Evolutionary conservation across 2,797 vertebrate genomes (phyloP).

Genomic region (Lithobates pipiens): DNA sequence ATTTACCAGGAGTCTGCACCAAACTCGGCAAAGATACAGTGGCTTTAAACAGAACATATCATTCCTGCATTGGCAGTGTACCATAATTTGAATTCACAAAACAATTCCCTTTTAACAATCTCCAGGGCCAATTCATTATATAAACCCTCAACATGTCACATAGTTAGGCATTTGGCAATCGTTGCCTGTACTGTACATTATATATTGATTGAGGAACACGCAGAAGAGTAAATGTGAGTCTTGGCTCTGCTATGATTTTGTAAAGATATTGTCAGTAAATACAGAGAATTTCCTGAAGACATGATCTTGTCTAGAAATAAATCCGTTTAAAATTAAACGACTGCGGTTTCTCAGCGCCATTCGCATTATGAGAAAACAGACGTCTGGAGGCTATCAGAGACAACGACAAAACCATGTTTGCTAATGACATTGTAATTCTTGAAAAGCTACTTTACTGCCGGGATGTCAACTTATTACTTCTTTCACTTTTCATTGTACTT

Average conservation of each 20-base stretch:
- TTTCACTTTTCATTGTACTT: neutral
- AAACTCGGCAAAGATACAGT: neutral
- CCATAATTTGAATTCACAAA: neutral
- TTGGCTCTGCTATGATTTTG: neutral
- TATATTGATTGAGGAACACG: neutral
- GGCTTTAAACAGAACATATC: neutral
- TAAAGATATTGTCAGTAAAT: neutral
- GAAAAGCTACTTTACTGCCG: neutral
- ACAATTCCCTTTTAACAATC: neutral
- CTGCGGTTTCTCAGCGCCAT: slow-evolving; percentile 4
- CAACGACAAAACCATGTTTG: neutral
- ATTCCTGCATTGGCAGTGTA: neutral
- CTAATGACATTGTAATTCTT: slow-evolving; percentile 8
- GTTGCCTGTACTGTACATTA: neutral
- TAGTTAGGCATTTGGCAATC: neutral
- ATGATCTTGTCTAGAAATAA: slow-evolving; percentile 14
- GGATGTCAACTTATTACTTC: neutral
- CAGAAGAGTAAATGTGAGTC: slow-evolving; percentile 10
- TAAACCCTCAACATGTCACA: neutral
- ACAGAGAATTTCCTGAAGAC: neutral
- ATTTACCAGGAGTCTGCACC: too few species aligned
- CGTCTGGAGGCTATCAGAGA: neutral
- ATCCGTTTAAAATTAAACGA: neutral
- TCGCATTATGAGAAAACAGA: neutral
- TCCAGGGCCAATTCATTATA: neutral